Percentiles rank a stretch among this genome's conserved stretches.
phyloP scores from a whole-genome alignment of 2,797 vertebrate species.

The Ctenochaetus hawaiiensis region DNA sequence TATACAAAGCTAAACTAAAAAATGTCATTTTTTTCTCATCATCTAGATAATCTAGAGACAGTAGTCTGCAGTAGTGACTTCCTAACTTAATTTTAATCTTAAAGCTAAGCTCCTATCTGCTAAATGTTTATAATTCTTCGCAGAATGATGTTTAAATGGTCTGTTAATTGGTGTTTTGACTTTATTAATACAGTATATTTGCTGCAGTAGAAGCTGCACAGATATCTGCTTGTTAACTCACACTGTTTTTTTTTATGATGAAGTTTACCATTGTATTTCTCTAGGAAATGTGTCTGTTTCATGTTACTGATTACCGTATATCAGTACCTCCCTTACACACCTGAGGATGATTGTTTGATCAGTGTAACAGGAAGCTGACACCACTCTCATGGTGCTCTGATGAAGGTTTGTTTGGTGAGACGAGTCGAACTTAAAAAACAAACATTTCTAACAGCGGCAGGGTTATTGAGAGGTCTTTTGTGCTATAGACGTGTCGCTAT shows the following conservation, averaged over 20 bases:
- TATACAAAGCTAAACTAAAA: neutral
- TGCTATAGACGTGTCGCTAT: neutral
- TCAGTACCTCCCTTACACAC: neutral
- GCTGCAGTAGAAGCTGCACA: neutral
- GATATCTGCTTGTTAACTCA: slow-evolving; percentile 8
- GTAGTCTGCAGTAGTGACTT: neutral
- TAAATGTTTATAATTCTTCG: slow-evolving; percentile 17
- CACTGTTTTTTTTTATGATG: slow-evolving; percentile 6
- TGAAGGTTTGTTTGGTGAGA: slow-evolving; percentile 16
- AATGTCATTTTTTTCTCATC: slow-evolving; percentile 37
- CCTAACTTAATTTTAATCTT: slow-evolving; percentile 13
- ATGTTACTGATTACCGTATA: neutral
- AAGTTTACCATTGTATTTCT: neutral
- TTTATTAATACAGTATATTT: neutral
- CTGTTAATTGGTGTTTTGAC: slow-evolving; percentile 3
- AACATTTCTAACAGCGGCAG: neutral
- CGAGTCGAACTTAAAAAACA: neutral
- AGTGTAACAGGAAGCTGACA: neutral
- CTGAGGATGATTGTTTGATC: neutral
- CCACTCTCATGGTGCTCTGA: neutral
- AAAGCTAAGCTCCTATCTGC: slow-evolving; percentile 10
- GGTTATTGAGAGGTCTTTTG: neutral
- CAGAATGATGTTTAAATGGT: slow-evolving; percentile 17
- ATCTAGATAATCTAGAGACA: slow-evolving; percentile 22
- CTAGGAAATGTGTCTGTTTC: neutral